phyloP scores from a whole-genome alignment of 2,888 invertebrate genomes.

The Dasysyrphus albostriatus region DNA sequence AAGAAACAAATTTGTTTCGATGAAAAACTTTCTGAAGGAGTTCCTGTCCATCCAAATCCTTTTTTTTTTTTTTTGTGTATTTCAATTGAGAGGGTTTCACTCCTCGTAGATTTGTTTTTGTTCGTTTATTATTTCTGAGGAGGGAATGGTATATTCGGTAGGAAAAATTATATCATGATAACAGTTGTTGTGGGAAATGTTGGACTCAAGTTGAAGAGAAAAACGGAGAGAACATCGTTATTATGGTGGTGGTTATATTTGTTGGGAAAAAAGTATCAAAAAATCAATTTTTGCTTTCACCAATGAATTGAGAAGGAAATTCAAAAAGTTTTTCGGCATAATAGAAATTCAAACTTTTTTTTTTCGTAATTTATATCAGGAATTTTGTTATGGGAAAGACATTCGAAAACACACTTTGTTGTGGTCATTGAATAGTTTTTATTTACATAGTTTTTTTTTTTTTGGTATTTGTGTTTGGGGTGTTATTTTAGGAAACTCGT shows the following conservation, averaged over 20 bases:
- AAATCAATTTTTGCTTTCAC: constrained; percentile 57
- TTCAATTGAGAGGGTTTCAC: constrained; percentile 11
- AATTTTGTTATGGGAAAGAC: constrained; percentile 19
- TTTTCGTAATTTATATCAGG: constrained; percentile 1
- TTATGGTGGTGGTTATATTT: constrained; percentile 6
- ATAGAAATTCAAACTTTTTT: constrained; percentile 34
- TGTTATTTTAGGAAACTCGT: constrained; percentile 16
- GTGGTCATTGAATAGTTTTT: constrained; percentile 42
- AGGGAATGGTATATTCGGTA: not conserved
- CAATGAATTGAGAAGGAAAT: constrained; percentile 53
- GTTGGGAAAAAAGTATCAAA: constrained; percentile 10
- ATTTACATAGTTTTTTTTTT: constrained; percentile 33
- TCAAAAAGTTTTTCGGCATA: constrained; percentile 44
- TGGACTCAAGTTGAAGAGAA: not conserved
- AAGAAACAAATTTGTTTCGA: constrained; percentile 62
- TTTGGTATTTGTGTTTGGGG: too few relatives aligned
- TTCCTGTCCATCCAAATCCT: constrained; percentile 22
- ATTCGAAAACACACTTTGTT: constrained; percentile 30
- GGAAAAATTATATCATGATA: constrained; percentile 22
- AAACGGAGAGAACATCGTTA: not conserved
- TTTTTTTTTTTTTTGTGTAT: constrained; percentile 9
- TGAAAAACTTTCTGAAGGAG: constrained; percentile 48
- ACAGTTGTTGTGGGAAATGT: constrained; percentile 31
- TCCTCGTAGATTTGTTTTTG: constrained; percentile 5
- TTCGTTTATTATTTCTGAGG: constrained; percentile 1